Conservation (phyloP, 2,113 vertebrate genomes). For the Tachysurus vachellii region DNA sequence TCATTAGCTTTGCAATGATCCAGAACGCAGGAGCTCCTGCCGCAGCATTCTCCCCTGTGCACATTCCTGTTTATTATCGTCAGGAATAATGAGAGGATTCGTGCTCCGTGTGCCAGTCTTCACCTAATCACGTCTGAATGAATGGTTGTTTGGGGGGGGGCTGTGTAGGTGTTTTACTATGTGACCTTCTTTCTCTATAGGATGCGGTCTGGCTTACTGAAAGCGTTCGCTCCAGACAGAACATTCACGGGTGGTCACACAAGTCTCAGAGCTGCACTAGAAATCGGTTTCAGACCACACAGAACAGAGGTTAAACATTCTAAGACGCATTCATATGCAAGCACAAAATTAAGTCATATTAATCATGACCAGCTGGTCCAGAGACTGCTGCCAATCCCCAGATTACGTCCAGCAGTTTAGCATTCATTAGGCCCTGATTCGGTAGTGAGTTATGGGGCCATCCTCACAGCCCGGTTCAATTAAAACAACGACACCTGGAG, state of each 20-base stretch:
- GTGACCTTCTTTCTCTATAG: slow-evolving; percentile 10
- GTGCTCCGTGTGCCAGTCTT: slow-evolving; percentile 2
- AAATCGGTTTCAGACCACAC: slow-evolving; percentile 7
- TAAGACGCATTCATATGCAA: slow-evolving; percentile 17
- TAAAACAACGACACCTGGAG: slow-evolving; percentile 69
- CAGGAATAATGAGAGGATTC: slow-evolving; percentile 49
- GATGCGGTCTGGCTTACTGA: neutral
- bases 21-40: slow-evolving; percentile 43
- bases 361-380: slow-evolving; percentile 67
- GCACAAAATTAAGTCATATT: slow-evolving; percentile 53
- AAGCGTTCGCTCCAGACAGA: neutral
- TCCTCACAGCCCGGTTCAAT: slow-evolving; percentile 65
- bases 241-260: neutral
- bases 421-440: slow-evolving; percentile 62
- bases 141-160: neutral
- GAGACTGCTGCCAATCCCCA: slow-evolving; percentile 62
- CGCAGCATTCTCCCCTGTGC: slow-evolving; percentile 41
- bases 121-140: slow-evolving; percentile 8
- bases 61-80: slow-evolving; percentile 55
- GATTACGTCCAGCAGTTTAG: slow-evolving; percentile 56
- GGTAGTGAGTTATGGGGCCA: slow-evolving; percentile 65
- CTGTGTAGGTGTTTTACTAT: slow-evolving; percentile 8
- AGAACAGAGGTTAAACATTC: neutral
- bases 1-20: slow-evolving; percentile 62
- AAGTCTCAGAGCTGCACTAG: neutral